A percentile compares a stretch with the other conserved stretches of the same genome.
phyloP scores from a whole-genome alignment of 1,140 invertebrate genomes.

The Aculops lycopersici region DNA sequence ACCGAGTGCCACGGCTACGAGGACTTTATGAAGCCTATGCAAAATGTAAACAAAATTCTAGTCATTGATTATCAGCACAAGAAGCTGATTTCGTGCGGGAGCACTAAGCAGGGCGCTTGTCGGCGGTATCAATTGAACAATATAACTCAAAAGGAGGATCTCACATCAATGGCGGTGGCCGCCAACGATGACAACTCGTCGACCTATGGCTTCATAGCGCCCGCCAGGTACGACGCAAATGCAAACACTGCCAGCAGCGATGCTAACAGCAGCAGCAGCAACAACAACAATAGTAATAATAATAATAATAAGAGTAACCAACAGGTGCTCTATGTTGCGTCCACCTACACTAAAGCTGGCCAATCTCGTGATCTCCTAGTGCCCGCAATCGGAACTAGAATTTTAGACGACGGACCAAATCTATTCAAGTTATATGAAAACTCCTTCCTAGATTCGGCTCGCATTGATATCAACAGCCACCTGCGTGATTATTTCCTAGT shows the following conservation, averaged over 20 bases:
- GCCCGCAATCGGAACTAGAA: slow-evolving; percentile 56
- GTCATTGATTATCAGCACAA: slow-evolving; percentile 46
- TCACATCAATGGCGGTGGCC: slow-evolving; percentile 43
- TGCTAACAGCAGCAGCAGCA: too few species aligned
- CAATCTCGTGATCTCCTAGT: slow-evolving; percentile 54
- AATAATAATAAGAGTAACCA: neutral
- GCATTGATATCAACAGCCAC: slow-evolving; percentile 58
- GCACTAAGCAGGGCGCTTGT: slow-evolving; percentile 52
- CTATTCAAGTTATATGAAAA: slow-evolving; percentile 29
- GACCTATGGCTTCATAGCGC: slow-evolving; percentile 71
- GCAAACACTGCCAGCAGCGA: neutral
- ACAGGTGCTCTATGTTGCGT: slow-evolving; percentile 61
- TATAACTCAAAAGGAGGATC: slow-evolving; percentile 36
- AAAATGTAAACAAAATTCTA: slow-evolving; percentile 69
- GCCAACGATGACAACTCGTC: slow-evolving; percentile 66
- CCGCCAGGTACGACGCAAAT: slow-evolving; percentile 39
- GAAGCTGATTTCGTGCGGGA: slow-evolving; percentile 54
- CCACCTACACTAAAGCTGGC: slow-evolving; percentile 64
- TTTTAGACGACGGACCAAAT: slow-evolving; percentile 37
- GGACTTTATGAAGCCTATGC: slow-evolving; percentile 24
- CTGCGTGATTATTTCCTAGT: slow-evolving; percentile 60
- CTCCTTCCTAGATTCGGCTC: slow-evolving; percentile 23
- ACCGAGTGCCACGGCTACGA: slow-evolving; percentile 28
- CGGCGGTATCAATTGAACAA: slow-evolving; percentile 37
- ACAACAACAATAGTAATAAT: neutral